phyloP scores from a whole-genome alignment of 2,113 vertebrate species.

The Platysternon megacephalum region DNA sequence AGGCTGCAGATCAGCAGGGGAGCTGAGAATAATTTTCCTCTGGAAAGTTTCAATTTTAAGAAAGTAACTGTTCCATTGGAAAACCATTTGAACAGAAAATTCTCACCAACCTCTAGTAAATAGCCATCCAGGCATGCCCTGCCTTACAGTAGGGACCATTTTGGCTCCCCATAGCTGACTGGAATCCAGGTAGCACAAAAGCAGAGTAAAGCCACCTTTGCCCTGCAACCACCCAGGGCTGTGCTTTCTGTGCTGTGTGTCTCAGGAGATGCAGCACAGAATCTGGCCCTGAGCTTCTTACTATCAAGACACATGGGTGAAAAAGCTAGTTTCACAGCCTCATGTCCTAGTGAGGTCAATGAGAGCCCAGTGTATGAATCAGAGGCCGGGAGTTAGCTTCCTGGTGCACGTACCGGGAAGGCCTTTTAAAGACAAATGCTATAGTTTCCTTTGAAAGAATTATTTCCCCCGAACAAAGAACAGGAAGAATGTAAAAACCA shows the following conservation, averaged over 20 bases:
- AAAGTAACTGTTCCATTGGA: no score
- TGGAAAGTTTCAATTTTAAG: no score
- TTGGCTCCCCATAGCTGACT: not conserved
- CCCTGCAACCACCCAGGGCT: not conserved
- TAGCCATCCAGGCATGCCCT: not conserved
- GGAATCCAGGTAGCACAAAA: not conserved
- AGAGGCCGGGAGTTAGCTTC: not conserved
- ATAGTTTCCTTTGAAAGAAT: not conserved
- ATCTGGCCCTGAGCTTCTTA: not conserved
- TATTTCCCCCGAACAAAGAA: not conserved
- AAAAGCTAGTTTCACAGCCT: not conserved
- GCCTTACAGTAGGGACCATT: not conserved
- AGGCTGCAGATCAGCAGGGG: no score
- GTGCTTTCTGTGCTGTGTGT: not conserved
- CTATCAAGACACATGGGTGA: not conserved
- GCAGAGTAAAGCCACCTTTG: not conserved
- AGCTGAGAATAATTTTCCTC: no score
- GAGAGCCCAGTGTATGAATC: not conserved
- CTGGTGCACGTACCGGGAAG: slow-evolving; percentile 17
- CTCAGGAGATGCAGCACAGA: not conserved
- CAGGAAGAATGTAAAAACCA: slow-evolving; percentile 18
- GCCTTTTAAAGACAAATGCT: slow-evolving; percentile 15
- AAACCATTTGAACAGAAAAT: not conserved
- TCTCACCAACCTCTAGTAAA: not conserved
- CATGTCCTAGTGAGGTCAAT: not conserved